A percentile compares a stretch with the other conserved stretches of the same genome.
Evolutionary conservation across 2,888 invertebrate species (phyloP).

Genomic region (Stenolophus ochropezus): DNA sequence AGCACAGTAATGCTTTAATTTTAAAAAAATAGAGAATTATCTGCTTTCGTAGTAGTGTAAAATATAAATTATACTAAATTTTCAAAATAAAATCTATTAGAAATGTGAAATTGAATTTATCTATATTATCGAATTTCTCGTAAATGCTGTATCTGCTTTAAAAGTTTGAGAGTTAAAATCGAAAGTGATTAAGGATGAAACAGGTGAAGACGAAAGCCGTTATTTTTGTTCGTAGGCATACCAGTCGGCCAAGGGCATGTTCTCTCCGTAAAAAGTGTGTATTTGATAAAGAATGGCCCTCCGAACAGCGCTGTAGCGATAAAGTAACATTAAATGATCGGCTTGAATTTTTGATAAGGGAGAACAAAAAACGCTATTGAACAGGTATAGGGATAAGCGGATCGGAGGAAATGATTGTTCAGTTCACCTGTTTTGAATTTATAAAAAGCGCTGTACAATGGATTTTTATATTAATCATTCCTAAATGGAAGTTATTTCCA

Average conservation of each 20-base stretch:
- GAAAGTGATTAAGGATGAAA: background rate
- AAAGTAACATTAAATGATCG: conserved; percentile 48
- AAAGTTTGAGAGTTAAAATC: too few species aligned
- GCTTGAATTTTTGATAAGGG: conserved; percentile 46
- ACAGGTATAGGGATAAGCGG: conserved; percentile 41
- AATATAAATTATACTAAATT: too few species aligned
- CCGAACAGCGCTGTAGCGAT: conserved; percentile 21
- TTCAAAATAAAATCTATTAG: too few species aligned
- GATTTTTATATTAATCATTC: conserved; percentile 35
- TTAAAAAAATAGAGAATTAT: too few species aligned
- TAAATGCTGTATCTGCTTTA: too few species aligned
- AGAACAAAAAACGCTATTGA: conserved; percentile 33
- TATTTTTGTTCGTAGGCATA: background rate
- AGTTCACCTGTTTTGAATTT: conserved; percentile 35
- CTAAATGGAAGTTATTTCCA: conserved; percentile 24
- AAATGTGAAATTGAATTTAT: too few species aligned
- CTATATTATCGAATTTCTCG: too few species aligned
- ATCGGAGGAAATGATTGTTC: conserved; percentile 17
- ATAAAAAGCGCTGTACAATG: conserved; percentile 20
- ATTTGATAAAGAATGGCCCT: conserved; percentile 35
- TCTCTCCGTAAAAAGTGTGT: conserved; percentile 19
- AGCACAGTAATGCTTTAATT: too few species aligned
- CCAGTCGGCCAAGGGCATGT: conserved; percentile 40
- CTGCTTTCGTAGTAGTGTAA: too few species aligned
- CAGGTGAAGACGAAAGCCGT: background rate